Evolutionary conservation across 2,888 invertebrate species (phyloP).

Genomic region (Euspilapteryx auroguttella): DNA sequence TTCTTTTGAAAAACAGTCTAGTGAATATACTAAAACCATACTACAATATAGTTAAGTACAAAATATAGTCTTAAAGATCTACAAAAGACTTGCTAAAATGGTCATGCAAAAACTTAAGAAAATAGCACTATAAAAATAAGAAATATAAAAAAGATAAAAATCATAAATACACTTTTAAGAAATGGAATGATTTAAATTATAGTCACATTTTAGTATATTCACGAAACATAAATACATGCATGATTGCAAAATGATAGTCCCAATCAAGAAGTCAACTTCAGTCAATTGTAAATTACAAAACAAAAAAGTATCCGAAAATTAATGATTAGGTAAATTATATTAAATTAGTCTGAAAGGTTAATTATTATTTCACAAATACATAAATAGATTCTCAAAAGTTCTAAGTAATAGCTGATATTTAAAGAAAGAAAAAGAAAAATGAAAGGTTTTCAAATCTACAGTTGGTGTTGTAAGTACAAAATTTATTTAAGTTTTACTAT

Average conservation of each 20-base stretch:
- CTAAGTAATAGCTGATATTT: too few species aligned
- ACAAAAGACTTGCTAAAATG: constrained; percentile 19
- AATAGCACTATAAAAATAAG: constrained; percentile 29
- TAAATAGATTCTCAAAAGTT: too few species aligned
- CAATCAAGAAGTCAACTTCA: constrained; percentile 40
- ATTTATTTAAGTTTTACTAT: constrained; percentile 28
- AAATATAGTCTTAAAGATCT: constrained; percentile 17
- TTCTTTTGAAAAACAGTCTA: constrained; percentile 45
- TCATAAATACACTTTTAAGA: constrained; percentile 14
- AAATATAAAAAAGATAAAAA: constrained; percentile 22
- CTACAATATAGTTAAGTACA: too few species aligned
- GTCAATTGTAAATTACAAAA: constrained; percentile 50
- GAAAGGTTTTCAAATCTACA: constrained; percentile 36
- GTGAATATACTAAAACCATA: constrained; percentile 52
- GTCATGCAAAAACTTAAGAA: constrained; percentile 41
- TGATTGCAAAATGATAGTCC: too few species aligned
- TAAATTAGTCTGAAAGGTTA: too few species aligned
- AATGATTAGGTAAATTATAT: too few species aligned
- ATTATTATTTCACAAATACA: too few species aligned
- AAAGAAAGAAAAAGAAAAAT: constrained; percentile 61
- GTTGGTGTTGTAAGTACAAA: constrained; percentile 55
- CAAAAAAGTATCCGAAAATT: too few species aligned
- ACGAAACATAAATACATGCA: constrained; percentile 38
- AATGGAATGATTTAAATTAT: constrained; percentile 58
- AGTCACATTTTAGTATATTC: constrained; percentile 49